Evolutionary conservation across 2,113 vertebrate genomes (phyloP).

Genomic region (Zingel zingel): DNA sequence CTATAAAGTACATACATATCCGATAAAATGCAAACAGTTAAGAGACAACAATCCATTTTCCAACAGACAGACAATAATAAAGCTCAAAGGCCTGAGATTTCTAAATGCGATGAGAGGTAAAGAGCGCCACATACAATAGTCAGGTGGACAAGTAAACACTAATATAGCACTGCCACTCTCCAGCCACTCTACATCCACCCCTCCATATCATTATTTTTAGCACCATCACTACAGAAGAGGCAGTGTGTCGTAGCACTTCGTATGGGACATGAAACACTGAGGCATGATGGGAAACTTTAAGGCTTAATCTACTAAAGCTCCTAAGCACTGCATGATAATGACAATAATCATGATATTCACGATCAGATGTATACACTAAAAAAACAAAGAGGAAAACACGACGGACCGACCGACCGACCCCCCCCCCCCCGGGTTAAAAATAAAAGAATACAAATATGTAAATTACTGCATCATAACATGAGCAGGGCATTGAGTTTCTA

Average conservation of each 20-base stretch:
- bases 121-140: conserved; percentile 42
- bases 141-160: conserved; percentile 52
- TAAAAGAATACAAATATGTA: conserved; percentile 34
- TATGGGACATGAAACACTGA: conserved; percentile 62
- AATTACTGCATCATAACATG: conserved; percentile 42
- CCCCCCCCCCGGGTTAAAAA: not conserved
- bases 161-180: conserved; percentile 49
- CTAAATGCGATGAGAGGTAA: conserved; percentile 67
- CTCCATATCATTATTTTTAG: conserved; percentile 26
- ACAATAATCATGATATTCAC: conserved; percentile 16
- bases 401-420: too few species aligned
- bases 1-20: conserved; percentile 29
- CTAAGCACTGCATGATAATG: conserved; percentile 49
- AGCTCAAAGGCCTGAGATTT: conserved; percentile 69
- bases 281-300: conserved; percentile 58
- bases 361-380: conserved; percentile 3
- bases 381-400: conserved; percentile 2
- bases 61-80: conserved; percentile 31
- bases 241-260: conserved; percentile 74
- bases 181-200: not conserved
- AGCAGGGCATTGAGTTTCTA: conserved; percentile 62
- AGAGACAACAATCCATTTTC: conserved; percentile 37
- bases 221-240: conserved; percentile 56
- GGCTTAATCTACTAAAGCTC: conserved; percentile 58
- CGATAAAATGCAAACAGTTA: conserved; percentile 28